Conservation (phyloP, 30 jellyfish, hydroid and myxozoan genomes). For the Catostylus mosaicus region DNA sequence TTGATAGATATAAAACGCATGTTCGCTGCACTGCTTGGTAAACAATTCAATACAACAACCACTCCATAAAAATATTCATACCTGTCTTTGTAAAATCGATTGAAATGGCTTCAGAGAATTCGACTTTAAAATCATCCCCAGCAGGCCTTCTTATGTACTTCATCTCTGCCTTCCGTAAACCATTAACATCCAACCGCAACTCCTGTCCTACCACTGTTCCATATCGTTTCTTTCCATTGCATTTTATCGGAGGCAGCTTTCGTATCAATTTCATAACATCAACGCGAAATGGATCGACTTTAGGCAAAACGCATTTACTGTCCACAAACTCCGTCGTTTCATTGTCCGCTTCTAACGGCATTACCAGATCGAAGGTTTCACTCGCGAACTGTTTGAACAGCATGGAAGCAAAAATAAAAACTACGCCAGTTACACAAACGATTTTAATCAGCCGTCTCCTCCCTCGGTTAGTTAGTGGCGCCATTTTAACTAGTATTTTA, state of each 20-base stretch:
- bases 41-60: neutral
- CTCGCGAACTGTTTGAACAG: neutral
- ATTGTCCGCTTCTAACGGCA: slow-evolving; percentile 19
- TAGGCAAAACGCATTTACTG: slow-evolving; percentile 14
- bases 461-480: too few relatives aligned
- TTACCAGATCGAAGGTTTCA: neutral
- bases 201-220: slow-evolving; percentile 13
- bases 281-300: slow-evolving; percentile 23
- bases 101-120: neutral
- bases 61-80: neutral
- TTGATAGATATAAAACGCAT: neutral
- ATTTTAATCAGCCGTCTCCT: too few relatives aligned
- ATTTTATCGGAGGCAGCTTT: slow-evolving; percentile 19
- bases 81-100: neutral
- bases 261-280: slow-evolving; percentile 13
- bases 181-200: slow-evolving; percentile 4
- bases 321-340: slow-evolving; percentile 12
- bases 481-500: too few relatives aligned
- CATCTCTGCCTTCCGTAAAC: neutral
- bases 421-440: too few relatives aligned
- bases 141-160: slow-evolving; percentile 26
- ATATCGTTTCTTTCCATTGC: slow-evolving; percentile 19
- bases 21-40: neutral
- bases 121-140: slow-evolving; percentile 19
- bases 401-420: too few relatives aligned